Evolutionary conservation across 2,797 vertebrate species (phyloP), one percentile per base, ranked within the genome.

Genomic region (Carapus acus): DNA sequence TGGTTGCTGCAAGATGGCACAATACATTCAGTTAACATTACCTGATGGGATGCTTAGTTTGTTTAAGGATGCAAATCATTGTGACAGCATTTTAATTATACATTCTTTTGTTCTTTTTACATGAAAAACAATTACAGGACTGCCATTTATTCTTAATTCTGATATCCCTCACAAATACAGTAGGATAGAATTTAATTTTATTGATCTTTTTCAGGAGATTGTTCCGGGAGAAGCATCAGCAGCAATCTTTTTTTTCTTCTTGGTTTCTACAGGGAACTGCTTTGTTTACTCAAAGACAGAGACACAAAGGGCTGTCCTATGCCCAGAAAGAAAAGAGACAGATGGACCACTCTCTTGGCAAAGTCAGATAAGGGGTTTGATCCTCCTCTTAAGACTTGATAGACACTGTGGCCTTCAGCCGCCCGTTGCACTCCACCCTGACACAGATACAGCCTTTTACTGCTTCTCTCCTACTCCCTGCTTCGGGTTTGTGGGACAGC

Each of bases 1-100:
- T 98, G 96, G 85, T 99, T 99, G 74, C 96, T 99, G 82, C 49
- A 85, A 85, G 38, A 80, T 58, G 81, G 80, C 61, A 82, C 58
- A 22, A 66, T 6, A 14, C 20, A 22, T 39, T 65, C 7, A 67
- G 36, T 37, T 36, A 36, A 36, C 13, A 3, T 22, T 14, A 21
- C 20, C 15, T 15, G 20, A 18, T 20, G 7, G 8, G 40, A 14
- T 21, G 13, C 20, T 14, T n/a, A 21, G 11, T 20, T 20, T 42
- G 16, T 45, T 45, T 29, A 45, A 54, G 7, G 45, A 34, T 19
- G 15, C 12, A 49, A 19, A 14, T n/a, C n/a, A n/a, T n/a, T n/a
- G n/a, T n/a, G n/a, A n/a, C n/a, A n/a, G n/a, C n/a, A n/a, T n/a
- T n/a, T n/a, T n/a, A n/a, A n/a, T n/a, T n/a, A n/a, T n/a, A n/a